phyloP scores from a whole-genome alignment of 2,888 invertebrate species.

The Melieria omissa region DNA sequence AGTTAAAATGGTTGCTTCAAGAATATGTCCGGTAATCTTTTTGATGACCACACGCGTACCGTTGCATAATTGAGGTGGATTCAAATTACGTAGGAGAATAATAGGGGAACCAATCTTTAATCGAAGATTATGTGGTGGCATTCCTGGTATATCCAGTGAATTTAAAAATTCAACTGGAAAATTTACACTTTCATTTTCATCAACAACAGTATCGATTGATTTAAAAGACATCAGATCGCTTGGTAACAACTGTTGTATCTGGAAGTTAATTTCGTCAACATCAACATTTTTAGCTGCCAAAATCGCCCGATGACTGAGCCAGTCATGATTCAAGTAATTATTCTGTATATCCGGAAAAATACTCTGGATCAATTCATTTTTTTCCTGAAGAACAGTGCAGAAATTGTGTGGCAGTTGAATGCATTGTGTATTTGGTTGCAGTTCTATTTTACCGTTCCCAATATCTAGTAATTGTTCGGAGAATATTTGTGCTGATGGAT shows the following conservation, averaged over 20 bases:
- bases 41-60: slow-evolving; percentile 27
- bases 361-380: slow-evolving; percentile 19
- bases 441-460: slow-evolving; percentile 20
- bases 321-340: slow-evolving; percentile 26
- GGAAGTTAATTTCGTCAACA: slow-evolving; percentile 12
- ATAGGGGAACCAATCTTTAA: slow-evolving; percentile 49
- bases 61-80: slow-evolving; percentile 37
- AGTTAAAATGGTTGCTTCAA: background rate
- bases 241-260: slow-evolving; percentile 10
- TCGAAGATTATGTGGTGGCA: slow-evolving; percentile 37
- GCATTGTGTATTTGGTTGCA: slow-evolving; percentile 22
- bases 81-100: slow-evolving; percentile 38
- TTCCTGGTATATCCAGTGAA: slow-evolving; percentile 38
- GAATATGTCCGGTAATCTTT: slow-evolving; percentile 29
- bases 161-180: slow-evolving; percentile 36
- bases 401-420: slow-evolving; percentile 25
- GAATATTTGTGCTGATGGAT: slow-evolving; percentile 1
- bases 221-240: slow-evolving; percentile 10
- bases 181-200: slow-evolving; percentile 18
- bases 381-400: slow-evolving; percentile 14
- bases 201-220: slow-evolving; percentile 24
- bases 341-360: slow-evolving; percentile 27
- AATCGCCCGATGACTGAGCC: slow-evolving; percentile 28
- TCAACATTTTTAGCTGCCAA: slow-evolving; percentile 24
- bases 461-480: slow-evolving; percentile 23